These are phyloP conservation scores for Eriosoma lanigerum DNA, from an alignment of 1,140 invertebrate species.

Conservation along the genomic window DNA sequence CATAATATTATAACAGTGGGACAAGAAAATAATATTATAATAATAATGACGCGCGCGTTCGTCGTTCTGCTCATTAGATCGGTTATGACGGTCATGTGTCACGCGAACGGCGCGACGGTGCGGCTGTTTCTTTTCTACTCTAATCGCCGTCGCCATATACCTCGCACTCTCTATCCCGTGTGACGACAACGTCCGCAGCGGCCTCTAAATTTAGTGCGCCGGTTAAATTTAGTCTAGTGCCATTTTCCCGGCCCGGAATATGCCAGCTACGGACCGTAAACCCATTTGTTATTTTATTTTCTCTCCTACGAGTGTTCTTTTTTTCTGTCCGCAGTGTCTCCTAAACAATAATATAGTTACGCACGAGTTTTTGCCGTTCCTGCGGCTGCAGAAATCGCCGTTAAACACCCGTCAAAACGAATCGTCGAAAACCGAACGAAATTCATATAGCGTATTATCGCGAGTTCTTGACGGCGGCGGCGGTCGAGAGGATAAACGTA, in stretches of 20 bases:
- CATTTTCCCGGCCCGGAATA: constrained; percentile 36
- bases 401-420: too few species aligned
- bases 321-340: neutral
- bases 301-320: neutral
- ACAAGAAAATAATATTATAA: too few species aligned
- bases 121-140: constrained; percentile 19
- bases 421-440: too few species aligned
- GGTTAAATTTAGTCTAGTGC: constrained; percentile 42
- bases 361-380: too few species aligned
- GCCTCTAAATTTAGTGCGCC: constrained; percentile 40
- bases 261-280: neutral
- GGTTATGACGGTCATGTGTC: constrained; percentile 38
- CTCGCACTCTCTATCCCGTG: neutral
- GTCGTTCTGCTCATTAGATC: constrained; percentile 39
- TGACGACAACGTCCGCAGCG: neutral
- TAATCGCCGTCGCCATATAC: constrained; percentile 12
- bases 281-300: neutral
- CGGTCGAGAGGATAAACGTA: too few species aligned
- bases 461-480: too few species aligned
- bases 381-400: too few species aligned
- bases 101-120: neutral
- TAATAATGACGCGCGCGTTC: too few species aligned
- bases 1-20: too few species aligned
- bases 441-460: too few species aligned
- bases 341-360: too few species aligned